Percentiles rank a stretch among this genome's conserved stretches.
Evolutionary conservation across 37 sponge, comb jelly and placozoan species (phyloP).

Genomic region (Axinella damicornis): DNA sequence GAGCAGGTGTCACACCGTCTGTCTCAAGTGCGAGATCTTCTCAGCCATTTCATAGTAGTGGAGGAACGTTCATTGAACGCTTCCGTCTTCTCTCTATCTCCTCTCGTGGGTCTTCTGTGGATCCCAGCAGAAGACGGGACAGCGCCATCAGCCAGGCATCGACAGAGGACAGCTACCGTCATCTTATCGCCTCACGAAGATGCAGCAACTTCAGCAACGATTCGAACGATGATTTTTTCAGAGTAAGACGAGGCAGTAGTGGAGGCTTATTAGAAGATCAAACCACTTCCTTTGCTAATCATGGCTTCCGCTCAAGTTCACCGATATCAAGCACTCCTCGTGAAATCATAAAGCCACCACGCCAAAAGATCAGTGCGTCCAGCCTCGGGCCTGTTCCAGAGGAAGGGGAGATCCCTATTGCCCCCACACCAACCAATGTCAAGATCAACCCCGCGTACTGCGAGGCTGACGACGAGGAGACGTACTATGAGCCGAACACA

Average conservation of each 20-base stretch:
- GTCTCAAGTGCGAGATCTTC: background rate
- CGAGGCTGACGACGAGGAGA: background rate
- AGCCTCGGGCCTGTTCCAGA: conserved; percentile 28
- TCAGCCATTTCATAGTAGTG: background rate
- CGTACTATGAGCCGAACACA: no score
- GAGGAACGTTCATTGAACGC: conserved; percentile 4
- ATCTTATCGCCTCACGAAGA: background rate
- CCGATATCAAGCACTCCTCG: background rate
- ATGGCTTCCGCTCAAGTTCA: conserved; percentile 7
- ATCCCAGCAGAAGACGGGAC: background rate
- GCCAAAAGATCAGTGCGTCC: background rate
- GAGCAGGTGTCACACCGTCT: conserved; percentile 17
- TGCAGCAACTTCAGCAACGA: background rate
- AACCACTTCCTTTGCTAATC: background rate
- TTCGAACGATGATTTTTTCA: conserved; percentile 2
- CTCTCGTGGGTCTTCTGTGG: background rate
- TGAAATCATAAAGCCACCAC: background rate
- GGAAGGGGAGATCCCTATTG: conserved; percentile 8
- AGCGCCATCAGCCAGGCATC: conserved; percentile 10
- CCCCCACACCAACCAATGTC: background rate
- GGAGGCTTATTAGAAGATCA: background rate
- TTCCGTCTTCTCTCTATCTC: background rate
- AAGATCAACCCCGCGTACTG: conserved; percentile 9
- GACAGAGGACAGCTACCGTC: background rate
- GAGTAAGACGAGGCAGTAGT: background rate